Conservation (phyloP, 2,888 invertebrate species). For the Smittia aterrima region DNA sequence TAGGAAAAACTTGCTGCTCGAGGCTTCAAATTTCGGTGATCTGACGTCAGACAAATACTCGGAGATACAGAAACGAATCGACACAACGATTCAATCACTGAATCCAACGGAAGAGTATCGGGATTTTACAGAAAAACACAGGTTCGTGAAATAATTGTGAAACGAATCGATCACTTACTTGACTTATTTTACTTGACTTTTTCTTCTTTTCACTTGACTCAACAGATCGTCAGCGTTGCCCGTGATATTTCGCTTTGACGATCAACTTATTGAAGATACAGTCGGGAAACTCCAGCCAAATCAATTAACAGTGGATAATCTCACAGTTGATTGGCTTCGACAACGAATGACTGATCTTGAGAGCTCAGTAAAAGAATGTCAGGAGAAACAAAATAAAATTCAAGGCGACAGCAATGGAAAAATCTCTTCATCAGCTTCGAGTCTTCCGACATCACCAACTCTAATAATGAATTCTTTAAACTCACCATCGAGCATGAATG, state of each 20-base stretch:
- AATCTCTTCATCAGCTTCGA: constrained; percentile 24
- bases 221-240: constrained; percentile 76
- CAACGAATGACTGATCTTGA: constrained; percentile 77
- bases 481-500: background rate
- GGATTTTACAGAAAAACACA: constrained; percentile 84
- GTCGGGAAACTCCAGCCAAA: constrained; percentile 84
- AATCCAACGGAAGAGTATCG: constrained; percentile 84
- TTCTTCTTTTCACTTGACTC: constrained; percentile 44
- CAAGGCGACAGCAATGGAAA: constrained; percentile 53
- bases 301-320: constrained; percentile 85
- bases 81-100: constrained; percentile 71
- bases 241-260: constrained; percentile 80
- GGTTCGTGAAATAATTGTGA: background rate
- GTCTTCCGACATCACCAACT: constrained; percentile 8
- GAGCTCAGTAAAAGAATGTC: constrained; percentile 71
- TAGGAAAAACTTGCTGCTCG: constrained; percentile 76
- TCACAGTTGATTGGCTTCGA: constrained; percentile 86
- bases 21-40: constrained; percentile 76
- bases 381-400: constrained; percentile 66
- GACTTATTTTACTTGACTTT: constrained; percentile 27
- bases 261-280: constrained; percentile 82
- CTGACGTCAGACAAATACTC: constrained; percentile 76
- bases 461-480: background rate
- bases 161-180: background rate
- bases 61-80: constrained; percentile 74